A percentile compares a stretch with the other conserved stretches of the same genome.
Evolutionary conservation across 2,888 invertebrate species (phyloP).

Genomic region (Tholera decimalis): DNA sequence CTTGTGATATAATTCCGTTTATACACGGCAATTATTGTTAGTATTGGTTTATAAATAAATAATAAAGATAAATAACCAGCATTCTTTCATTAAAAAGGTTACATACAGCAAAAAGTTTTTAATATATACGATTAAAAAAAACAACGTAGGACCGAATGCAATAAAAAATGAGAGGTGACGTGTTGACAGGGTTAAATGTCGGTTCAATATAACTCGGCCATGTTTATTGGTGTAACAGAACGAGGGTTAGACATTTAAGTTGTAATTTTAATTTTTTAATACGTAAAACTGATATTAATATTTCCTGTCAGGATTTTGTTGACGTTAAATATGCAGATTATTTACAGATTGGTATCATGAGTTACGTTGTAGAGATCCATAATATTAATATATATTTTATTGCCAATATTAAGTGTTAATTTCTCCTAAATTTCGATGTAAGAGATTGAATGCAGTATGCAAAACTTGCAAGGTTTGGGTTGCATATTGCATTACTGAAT

Average conservation of each 20-base stretch:
- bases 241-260: conserved; percentile 38
- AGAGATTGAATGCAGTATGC: too few species aligned
- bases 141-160: conserved; percentile 47
- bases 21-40: too few species aligned
- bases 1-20: too few species aligned
- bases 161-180: conserved; percentile 73
- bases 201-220: conserved; percentile 60
- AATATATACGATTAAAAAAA: conserved; percentile 20
- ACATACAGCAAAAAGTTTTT: background rate
- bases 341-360: too few species aligned
- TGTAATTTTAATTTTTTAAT: conserved; percentile 27
- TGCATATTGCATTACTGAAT: too few species aligned
- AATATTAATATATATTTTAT: too few species aligned
- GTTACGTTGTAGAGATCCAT: too few species aligned
- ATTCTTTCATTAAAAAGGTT: conserved; percentile 4
- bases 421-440: too few species aligned
- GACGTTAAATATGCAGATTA: background rate
- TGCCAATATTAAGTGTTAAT: too few species aligned
- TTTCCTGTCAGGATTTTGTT: background rate
- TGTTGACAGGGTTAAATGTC: conserved; percentile 61
- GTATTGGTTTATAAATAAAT: background rate
- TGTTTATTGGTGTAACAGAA: conserved; percentile 51
- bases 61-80: background rate
- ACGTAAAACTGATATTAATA: background rate
- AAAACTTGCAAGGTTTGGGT: too few species aligned